Evolutionary conservation across 2,797 vertebrate species (phyloP).

Genomic region (Xenops minutus): DNA sequence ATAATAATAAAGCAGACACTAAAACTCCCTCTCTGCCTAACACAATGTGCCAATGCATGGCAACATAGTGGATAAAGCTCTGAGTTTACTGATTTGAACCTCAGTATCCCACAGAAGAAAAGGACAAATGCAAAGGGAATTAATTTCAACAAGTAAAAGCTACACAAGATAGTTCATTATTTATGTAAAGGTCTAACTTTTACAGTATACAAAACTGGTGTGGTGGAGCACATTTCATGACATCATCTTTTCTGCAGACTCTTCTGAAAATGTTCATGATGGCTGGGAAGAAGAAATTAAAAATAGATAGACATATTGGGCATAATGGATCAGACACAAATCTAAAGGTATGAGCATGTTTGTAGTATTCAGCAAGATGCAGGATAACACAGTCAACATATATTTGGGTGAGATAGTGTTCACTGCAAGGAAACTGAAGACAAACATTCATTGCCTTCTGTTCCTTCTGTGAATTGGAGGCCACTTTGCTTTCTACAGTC

Average conservation of each 20-base stretch:
- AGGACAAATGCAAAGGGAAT: not conserved
- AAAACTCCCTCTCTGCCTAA: not conserved
- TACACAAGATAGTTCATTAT: not conserved
- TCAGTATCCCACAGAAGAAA: not conserved
- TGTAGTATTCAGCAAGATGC: not conserved
- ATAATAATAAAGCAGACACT: not conserved
- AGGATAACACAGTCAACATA: not conserved
- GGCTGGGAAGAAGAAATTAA: not conserved
- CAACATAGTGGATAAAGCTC: not conserved
- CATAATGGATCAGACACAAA: not conserved
- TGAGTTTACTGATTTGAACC: not conserved
- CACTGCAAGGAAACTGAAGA: not conserved
- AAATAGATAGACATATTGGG: not conserved
- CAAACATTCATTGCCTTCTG: not conserved
- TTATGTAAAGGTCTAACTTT: not conserved
- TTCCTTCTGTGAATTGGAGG: not conserved
- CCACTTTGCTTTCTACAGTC: not conserved
- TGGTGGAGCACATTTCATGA: not conserved
- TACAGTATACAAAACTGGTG: not conserved
- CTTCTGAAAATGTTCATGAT: not conserved
- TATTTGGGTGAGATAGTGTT: not conserved
- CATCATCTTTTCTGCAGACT: not conserved
- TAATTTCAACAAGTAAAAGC: not conserved
- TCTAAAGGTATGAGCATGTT: not conserved
- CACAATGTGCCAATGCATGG: fast-evolving